Base-by-base conservation (phyloP, 2,797 vertebrate species). In the Avahi laniger region DNA sequence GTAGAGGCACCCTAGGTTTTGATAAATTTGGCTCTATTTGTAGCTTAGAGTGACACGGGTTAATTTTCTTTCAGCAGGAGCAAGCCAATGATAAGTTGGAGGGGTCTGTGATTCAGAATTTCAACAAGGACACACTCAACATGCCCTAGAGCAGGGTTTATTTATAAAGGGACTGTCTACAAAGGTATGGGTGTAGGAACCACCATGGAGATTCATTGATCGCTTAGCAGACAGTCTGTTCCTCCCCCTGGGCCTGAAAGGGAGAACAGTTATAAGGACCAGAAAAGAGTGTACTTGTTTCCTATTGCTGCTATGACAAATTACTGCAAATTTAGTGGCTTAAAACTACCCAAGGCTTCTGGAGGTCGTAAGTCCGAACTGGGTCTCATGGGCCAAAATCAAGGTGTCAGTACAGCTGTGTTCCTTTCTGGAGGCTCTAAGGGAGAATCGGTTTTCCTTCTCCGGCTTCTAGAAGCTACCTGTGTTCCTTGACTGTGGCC, bases 11-110 rank as follows among this genome's bases (percentile, higher is more conserved):
- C 15, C 28, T 85, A 41, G 17, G 41, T 86, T 95, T 89, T 46
- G 83, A 73, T 85, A 50, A 73, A 52, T 86, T 46, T 86, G 69
- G n/a, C n/a, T 87, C 9, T 6, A 5, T 86, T 96, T 96, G 50
- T 33, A 95, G 22, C 59, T 91, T 57, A 82, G 38, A 83, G 30
- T 89, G 15, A 69, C 94, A 96, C 73, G 12, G 46, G 30, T 89
- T 88, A 17, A 80, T 54, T 89, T 89, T 84, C 59, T 75, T 84
- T 82, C 41, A 78, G 22, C 17, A 46, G n/a, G 24, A 38, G 70
- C 35, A 95, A 65, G n/a, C 33, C 46, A 9, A 18, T 50, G 54
- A 41, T 59, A 43, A 18, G 24, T 30, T 18, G 1, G 2, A 24
- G 18, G 9, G 15, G 4, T 50, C 5, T 63, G 6, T 57, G 52